These are phyloP conservation scores for Sarcophaga rosellei DNA, from an alignment of 2,888 invertebrate species.

Conservation along the genomic window DNA sequence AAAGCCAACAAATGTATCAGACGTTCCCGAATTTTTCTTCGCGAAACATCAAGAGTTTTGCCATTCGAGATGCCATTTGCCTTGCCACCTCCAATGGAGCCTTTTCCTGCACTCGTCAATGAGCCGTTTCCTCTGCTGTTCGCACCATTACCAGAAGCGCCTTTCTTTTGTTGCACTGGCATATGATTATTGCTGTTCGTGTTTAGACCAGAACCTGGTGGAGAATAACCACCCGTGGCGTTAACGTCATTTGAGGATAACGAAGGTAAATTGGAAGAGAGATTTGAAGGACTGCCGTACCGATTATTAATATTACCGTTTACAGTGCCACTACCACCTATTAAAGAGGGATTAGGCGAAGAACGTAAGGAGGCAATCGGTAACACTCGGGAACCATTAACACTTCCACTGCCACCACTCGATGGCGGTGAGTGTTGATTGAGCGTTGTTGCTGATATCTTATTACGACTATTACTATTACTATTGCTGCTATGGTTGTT, in stretches of 20 bases:
- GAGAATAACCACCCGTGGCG: slow-evolving; percentile 64
- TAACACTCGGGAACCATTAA: slow-evolving; percentile 49
- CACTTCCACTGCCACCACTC: slow-evolving; percentile 68
- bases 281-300: slow-evolving; percentile 70
- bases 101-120: slow-evolving; percentile 25
- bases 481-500: slow-evolving; percentile 74
- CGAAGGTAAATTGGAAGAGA: slow-evolving; percentile 61
- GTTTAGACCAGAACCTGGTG: slow-evolving; percentile 60
- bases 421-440: slow-evolving; percentile 74
- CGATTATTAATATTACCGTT: slow-evolving; percentile 69
- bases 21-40: slow-evolving; percentile 89
- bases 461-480: slow-evolving; percentile 79
- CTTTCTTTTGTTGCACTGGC: slow-evolving; percentile 47
- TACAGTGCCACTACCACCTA: slow-evolving; percentile 77
- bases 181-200: slow-evolving; percentile 33
- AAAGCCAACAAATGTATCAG: slow-evolving; percentile 96
- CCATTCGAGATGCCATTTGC: slow-evolving; percentile 60
- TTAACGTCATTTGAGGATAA: slow-evolving; percentile 65
- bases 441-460: slow-evolving; percentile 74
- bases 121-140: slow-evolving; percentile 41
- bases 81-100: slow-evolving; percentile 60
- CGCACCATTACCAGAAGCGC: slow-evolving; percentile 48
- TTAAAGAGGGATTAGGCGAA: slow-evolving; percentile 77
- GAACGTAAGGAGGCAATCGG: slow-evolving; percentile 65
- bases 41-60: slow-evolving; percentile 79